Base-by-base conservation (phyloP, 1,140 invertebrate genomes). In the Atta cephalotes region DNA sequence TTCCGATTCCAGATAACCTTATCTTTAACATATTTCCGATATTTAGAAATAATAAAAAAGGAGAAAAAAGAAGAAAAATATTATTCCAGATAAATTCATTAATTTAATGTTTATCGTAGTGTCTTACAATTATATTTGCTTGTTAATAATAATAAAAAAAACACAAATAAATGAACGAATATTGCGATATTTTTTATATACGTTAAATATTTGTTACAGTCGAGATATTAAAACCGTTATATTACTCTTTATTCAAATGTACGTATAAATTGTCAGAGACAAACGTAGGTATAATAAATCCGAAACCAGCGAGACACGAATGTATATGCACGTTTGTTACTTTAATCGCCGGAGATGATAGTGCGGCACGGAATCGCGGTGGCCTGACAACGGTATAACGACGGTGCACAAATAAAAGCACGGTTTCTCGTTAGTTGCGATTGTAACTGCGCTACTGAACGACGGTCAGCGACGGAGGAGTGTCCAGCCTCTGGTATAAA, bases 401-500 rank as follows among this genome's bases (percentile, higher is more conserved):
- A 51, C 56, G 71, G 45, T 49, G 39, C 39, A 45, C 39, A 74
- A 84, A 74, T 84, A 84, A 82, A 21, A 84, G 39, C 14, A 35
- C 35, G 65, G 49, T 21, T 81, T 81, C 31, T 72, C 80, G 35
- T 72, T 82, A 82, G 79, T 81, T 21, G 66, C 31, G 51, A 63
- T 31, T 39, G 35, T n/a, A 63, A 49, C 49, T 68, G 45, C 62
- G 18, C 49, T 25, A 3, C 5, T 45, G 56, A n/a, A 18, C 31
- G 9, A 18, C 31, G 9, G 25, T 9, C 68, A 56, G 25, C 16
- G 14, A 51, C 39, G n/a, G 74, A 10, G n/a, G 74, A 14, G 14
- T 74, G 39, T 53, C 39, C 21, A 28, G 16, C 39, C 39, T 72
- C 12, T 16, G 25, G 3, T 74, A 28, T 39, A 70, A 31, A 82